Percentiles rank a stretch among this genome's conserved stretches.
Evolutionary conservation across 2,888 invertebrate genomes (phyloP).

Genomic region (Pterostichus madidus): DNA sequence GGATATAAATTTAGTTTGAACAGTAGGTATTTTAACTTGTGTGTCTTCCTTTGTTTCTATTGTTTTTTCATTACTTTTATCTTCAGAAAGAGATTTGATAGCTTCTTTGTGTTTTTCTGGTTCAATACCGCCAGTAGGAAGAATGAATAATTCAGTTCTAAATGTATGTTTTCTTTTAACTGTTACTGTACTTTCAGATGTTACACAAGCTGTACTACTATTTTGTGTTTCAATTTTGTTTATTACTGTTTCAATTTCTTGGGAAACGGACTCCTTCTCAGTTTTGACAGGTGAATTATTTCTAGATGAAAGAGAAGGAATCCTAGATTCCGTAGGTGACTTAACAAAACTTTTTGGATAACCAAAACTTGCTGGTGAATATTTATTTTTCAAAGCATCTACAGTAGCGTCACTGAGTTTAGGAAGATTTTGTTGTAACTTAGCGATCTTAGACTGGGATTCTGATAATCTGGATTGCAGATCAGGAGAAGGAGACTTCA

Average conservation of each 20-base stretch:
- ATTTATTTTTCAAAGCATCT: conserved; percentile 70
- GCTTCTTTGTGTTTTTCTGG: not conserved
- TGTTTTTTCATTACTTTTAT: not conserved
- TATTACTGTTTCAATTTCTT: not conserved
- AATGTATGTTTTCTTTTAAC: conserved; percentile 44
- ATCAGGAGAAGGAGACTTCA: conserved; percentile 43
- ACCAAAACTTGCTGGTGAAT: conserved; percentile 73
- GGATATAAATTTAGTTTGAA: conserved; percentile 57
- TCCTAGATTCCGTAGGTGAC: conserved; percentile 67
- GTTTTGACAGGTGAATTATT: conserved; percentile 18
- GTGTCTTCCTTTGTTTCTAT: not conserved
- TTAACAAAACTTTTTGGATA: conserved; percentile 69
- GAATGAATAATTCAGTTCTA: conserved; percentile 60
- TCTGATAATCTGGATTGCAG: conserved; percentile 60
- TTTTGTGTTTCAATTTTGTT: conserved; percentile 22
- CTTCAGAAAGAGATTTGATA: not conserved
- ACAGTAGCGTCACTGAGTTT: conserved; percentile 70
- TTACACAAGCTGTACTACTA: not conserved
- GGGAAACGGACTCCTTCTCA: conserved; percentile 6
- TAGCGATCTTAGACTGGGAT: conserved; percentile 66
- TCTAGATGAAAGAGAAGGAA: conserved; percentile 43
- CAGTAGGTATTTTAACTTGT: not conserved
- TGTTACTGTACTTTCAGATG: conserved; percentile 15
- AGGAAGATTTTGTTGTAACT: conserved; percentile 67
- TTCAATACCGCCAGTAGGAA: conserved; percentile 13